phyloP scores from a whole-genome alignment of 64 coral and sea anemone genomes.

The Stichodactyla mertensii region DNA sequence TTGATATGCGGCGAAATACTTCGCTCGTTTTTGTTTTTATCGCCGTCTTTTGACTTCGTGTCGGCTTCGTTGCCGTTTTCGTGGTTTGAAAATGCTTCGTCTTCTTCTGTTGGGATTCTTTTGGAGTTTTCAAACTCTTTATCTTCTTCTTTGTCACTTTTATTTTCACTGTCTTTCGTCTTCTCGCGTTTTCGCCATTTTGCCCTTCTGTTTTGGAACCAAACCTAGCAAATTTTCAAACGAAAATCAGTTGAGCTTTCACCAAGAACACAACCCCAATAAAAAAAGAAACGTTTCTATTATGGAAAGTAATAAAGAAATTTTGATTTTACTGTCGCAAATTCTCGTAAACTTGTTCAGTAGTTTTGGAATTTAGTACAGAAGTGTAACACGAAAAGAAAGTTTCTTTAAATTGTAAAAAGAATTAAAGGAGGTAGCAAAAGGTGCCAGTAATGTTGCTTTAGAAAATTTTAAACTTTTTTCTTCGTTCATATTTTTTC shows the following conservation, averaged over 20 bases:
- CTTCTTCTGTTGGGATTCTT: background rate
- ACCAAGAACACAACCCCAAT: background rate
- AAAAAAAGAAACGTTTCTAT: too few relatives aligned
- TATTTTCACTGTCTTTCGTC: conserved; percentile 35
- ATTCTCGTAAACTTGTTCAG: too few relatives aligned
- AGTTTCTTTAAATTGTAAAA: too few relatives aligned
- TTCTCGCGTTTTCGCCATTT: conserved; percentile 90
- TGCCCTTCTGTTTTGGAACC: conserved; percentile 92
- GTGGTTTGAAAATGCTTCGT: background rate
- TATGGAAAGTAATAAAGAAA: too few relatives aligned
- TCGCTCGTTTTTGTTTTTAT: background rate
- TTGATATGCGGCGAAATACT: conserved; percentile 32
- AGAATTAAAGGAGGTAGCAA: too few relatives aligned
- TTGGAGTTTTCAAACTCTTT: conserved; percentile 14
- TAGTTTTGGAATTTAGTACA: too few relatives aligned
- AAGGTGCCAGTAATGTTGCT: too few relatives aligned
- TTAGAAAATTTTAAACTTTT: too few relatives aligned
- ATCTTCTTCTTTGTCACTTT: conserved; percentile 60
- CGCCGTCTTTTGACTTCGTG: background rate
- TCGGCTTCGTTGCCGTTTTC: conserved; percentile 14
- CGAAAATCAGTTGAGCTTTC: background rate
- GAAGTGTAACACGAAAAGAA: too few relatives aligned
- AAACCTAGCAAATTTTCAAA: conserved; percentile 49
- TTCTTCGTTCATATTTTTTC: too few relatives aligned
- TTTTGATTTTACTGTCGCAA: too few relatives aligned